phyloP scores from a whole-genome alignment of 2,797 vertebrate genomes.

The Bovichtus variegatus region DNA sequence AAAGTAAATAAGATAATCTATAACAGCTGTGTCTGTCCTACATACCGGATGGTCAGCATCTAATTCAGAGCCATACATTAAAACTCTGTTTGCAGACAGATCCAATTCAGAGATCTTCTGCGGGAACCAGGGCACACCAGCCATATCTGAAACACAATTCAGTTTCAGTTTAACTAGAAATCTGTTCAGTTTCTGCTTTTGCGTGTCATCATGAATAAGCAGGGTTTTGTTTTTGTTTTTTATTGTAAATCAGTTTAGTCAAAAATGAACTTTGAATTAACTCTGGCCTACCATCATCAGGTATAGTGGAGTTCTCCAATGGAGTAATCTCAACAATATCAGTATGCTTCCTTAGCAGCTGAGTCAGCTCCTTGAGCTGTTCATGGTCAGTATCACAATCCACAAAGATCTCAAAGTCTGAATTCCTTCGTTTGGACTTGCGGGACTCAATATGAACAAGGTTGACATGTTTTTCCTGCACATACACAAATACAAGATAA shows the following conservation, averaged over 20 bases:
- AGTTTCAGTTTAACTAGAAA: neutral
- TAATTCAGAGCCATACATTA: slow-evolving; percentile 94
- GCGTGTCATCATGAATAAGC: no score
- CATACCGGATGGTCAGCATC: slow-evolving; percentile 94
- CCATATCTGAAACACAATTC: slow-evolving; percentile 80
- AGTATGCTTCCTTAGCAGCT: slow-evolving; percentile 88
- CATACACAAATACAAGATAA: neutral
- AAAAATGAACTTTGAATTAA: no score
- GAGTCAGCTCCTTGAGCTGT: slow-evolving; percentile 91
- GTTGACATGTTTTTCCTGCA: slow-evolving; percentile 93
- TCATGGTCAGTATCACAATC: slow-evolving; percentile 91
- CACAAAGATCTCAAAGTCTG: slow-evolving; percentile 94
- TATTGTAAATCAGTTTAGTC: neutral
- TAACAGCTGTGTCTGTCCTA: neutral
- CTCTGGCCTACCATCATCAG: slow-evolving; percentile 81
- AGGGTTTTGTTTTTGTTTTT: no score
- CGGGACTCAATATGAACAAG: slow-evolving; percentile 94
- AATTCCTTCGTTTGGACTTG: slow-evolving; percentile 91
- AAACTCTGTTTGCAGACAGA: slow-evolving; percentile 90
- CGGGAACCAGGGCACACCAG: slow-evolving; percentile 91
- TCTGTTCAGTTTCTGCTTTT: neutral
- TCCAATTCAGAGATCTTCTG: slow-evolving; percentile 95
- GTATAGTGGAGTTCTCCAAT: slow-evolving; percentile 75
- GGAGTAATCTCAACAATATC: slow-evolving; percentile 85
- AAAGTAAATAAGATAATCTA: neutral